These are phyloP conservation scores for Phengaris arion DNA, from an alignment of 2,888 invertebrate genomes.

Conservation along the genomic window DNA sequence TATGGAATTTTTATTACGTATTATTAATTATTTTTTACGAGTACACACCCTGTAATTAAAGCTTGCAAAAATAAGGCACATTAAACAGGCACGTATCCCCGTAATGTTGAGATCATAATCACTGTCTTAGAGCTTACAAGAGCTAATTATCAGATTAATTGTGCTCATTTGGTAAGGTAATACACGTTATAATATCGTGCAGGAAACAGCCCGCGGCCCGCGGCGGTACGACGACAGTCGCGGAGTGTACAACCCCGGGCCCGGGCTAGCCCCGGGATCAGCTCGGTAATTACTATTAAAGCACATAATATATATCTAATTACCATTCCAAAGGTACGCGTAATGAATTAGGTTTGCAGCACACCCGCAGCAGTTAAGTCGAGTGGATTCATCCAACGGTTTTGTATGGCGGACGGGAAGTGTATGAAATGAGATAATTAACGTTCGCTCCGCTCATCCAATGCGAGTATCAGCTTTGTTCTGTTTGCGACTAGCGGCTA, in stretches of 20 bases:
- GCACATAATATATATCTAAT: neutral
- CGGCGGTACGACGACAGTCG: neutral
- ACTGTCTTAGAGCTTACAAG: neutral
- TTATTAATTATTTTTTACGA: no score
- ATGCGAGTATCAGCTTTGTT: slow-evolving; percentile 9
- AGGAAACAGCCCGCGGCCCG: neutral
- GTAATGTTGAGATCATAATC: neutral
- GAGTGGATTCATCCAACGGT: neutral
- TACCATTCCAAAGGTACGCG: neutral
- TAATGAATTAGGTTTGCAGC: neutral
- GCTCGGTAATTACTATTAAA: neutral
- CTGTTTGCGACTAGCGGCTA: neutral
- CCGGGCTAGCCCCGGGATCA: neutral
- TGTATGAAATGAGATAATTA: slow-evolving; percentile 15
- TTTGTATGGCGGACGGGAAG: neutral
- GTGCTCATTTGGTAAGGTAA: neutral
- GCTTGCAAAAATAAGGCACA: neutral
- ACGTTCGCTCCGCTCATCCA: neutral
- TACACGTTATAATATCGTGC: neutral
- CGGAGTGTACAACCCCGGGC: neutral
- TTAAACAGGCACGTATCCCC: neutral
- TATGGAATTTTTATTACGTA: no score
- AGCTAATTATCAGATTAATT: slow-evolving; percentile 5
- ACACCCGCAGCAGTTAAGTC: neutral
- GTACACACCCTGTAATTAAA: neutral